Base-by-base conservation (phyloP, 2,113 vertebrate species). In the Otis tarda region DNA sequence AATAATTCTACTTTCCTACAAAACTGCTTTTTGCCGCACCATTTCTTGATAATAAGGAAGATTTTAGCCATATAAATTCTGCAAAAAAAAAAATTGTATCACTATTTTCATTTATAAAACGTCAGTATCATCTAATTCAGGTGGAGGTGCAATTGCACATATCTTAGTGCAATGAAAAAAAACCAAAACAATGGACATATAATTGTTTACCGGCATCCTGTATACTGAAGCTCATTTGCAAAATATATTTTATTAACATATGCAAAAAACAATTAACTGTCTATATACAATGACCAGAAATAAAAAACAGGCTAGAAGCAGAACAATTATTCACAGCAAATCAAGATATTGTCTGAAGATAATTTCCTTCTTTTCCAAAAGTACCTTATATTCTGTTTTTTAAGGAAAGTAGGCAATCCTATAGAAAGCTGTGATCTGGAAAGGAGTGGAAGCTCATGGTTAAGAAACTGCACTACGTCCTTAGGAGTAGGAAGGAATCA, bases 111-210 rank as follows among this genome's bases (percentile, higher is more conserved):
- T 89, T 84, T 79, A n/a, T 61, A 33, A 95, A 82, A 78, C 41
- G 2, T 47, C 27, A 14, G 9, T 41, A 11, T 77, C 7, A 37
- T 15, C 24, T 71, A 64, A 30, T 56, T 63, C 1, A 52, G 5
- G 31, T 77, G 5, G 12, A 87, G 6, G 2, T 59, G 22, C 9
- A 27, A 45, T 39, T 63, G 20, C 10, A 27, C 30, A 2, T 53
- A 25, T 25, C 30, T 73, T 33, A 63, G 9, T 21, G 22, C 1
- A 39, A 9, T 49, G 21, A 24, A 75, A 82, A 87, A 83, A 70
- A 6, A 1, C 4, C 6, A 13, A 43, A 43, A 14, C 12, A 1
- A 7, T 12, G 2, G 11, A 45, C 8, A 28, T 68, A 9, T 0
- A 85, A 24, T 7, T 77, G 27, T 85, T 88, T 69, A 4, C 31